Evolutionary conservation across 2,113 vertebrate species (phyloP), one percentile per base, ranked within the genome.

Genomic region (Ploceus nigricollis): DNA sequence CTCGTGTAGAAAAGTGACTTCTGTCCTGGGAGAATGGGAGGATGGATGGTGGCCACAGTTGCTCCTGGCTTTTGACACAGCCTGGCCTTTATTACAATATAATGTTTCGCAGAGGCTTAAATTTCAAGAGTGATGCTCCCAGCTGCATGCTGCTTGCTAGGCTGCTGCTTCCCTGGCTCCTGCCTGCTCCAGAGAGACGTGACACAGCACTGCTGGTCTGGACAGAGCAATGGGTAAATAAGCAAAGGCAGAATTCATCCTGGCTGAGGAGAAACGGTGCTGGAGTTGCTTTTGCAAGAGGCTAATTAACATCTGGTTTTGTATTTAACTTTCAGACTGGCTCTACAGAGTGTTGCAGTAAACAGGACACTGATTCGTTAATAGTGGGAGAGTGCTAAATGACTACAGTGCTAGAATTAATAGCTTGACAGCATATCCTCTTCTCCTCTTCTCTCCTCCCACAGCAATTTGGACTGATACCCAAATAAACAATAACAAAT

Each of bases 401-500:
- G 89, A 58, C 82, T 95, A 24, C 76, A 56, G 82, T 69, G 35
- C 90, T 90, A 42, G 89, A 96, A 92, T 86, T 92, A 95, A 93
- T 77, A 83, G 93, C 93, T 94, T 83, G 93, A 95, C 93, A 89
- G 93, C 72, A 50, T 81, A 96, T 93, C 93, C 93, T 94, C 89
- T 88, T 60, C 80, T 89, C 53, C 60, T 89, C 40, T 81, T 87
- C 70, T 94, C 88, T 96, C 87, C 90, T 96, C 95, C 95, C 85
- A 91, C 93, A 95, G 85, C 85, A 93, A 77, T 95, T 97, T 96
- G 95, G 95, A 95, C 94, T 81, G 82, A 90, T 92, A 94, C 94
- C 96, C 93, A 96, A 96, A 93, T 83, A 96, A 97, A 96, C 96
- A 96, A 95, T 93, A 95, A 96, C 93, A 90, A 82, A 91, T 66